Evolutionary conservation across 2,888 invertebrate species (phyloP).

Genomic region (Agonopterix alstromeriana): DNA sequence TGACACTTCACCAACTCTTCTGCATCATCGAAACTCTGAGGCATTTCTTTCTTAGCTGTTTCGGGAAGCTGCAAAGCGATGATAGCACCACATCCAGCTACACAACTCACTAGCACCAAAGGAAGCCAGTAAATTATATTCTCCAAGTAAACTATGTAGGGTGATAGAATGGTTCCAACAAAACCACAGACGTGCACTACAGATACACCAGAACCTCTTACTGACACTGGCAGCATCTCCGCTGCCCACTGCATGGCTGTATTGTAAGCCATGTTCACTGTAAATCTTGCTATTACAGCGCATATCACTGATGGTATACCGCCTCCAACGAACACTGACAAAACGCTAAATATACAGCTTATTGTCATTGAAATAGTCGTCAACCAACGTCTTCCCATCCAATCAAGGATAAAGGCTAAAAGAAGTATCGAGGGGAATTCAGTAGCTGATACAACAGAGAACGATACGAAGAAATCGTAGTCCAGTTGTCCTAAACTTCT

Average conservation of each 20-base stretch:
- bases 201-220: slow-evolving; percentile 41
- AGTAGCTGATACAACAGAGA: slow-evolving; percentile 42
- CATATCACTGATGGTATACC: slow-evolving; percentile 37
- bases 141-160: slow-evolving; percentile 30
- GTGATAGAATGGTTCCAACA: slow-evolving; percentile 37
- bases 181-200: slow-evolving; percentile 43
- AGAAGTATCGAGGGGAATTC: slow-evolving; percentile 44
- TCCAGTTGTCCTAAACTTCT: slow-evolving; percentile 39
- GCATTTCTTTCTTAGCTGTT: slow-evolving; percentile 31
- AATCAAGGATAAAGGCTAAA: slow-evolving; percentile 42
- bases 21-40: slow-evolving; percentile 33
- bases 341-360: slow-evolving; percentile 32
- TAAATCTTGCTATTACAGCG: slow-evolving; percentile 41
- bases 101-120: slow-evolving; percentile 18
- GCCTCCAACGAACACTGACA: slow-evolving; percentile 29
- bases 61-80: slow-evolving; percentile 21
- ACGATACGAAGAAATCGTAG: slow-evolving; percentile 47
- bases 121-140: slow-evolving; percentile 23
- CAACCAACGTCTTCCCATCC: slow-evolving; percentile 45
- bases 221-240: slow-evolving; percentile 43
- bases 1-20: slow-evolving; percentile 22
- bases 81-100: slow-evolving; percentile 19
- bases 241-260: slow-evolving; percentile 44
- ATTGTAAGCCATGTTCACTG: slow-evolving; percentile 39
- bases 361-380: slow-evolving; percentile 28